phyloP scores from a whole-genome alignment of 2,888 invertebrate species.

The Drosophila kambysellisi region DNA sequence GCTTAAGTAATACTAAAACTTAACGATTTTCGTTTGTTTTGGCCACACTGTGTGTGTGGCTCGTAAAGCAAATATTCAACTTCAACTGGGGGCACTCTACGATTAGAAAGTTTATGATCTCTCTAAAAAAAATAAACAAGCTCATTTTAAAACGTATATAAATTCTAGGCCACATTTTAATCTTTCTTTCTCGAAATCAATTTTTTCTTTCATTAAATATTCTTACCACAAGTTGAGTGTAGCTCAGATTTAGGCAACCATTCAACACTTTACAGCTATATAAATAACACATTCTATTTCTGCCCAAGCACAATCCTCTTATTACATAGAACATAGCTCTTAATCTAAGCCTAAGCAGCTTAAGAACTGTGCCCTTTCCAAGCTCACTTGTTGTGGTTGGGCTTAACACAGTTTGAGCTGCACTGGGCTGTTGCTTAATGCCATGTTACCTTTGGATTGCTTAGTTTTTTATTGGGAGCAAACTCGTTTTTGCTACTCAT shows the following conservation, averaged over 20 bases:
- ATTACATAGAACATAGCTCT: background rate
- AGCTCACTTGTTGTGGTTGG: slow-evolving; percentile 3
- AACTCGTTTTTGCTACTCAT: slow-evolving; percentile 43
- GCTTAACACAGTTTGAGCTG: slow-evolving; percentile 49
- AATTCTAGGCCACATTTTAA: background rate
- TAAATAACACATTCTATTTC: background rate
- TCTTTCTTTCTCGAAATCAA: background rate
- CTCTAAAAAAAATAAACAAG: background rate
- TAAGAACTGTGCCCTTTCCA: slow-evolving; percentile 12
- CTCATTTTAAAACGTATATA: background rate
- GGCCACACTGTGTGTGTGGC: slow-evolving; percentile 5
- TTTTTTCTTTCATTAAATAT: background rate
- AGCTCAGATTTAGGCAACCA: background rate
- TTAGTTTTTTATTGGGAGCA: slow-evolving; percentile 23
- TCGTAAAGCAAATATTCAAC: background rate
- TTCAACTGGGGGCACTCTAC: background rate
- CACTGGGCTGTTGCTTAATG: slow-evolving; percentile 29
- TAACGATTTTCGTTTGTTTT: background rate
- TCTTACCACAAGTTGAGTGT: background rate
- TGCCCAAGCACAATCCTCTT: background rate
- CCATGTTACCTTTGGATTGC: slow-evolving; percentile 32
- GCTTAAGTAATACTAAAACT: background rate
- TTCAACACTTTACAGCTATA: background rate
- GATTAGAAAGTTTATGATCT: slow-evolving; percentile 1
- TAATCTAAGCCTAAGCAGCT: slow-evolving; percentile 31